Evolutionary conservation across 2,797 vertebrate species (phyloP), one percentile per base, ranked within the genome.

Genomic region (Rhynchotus rufescens): DNA sequence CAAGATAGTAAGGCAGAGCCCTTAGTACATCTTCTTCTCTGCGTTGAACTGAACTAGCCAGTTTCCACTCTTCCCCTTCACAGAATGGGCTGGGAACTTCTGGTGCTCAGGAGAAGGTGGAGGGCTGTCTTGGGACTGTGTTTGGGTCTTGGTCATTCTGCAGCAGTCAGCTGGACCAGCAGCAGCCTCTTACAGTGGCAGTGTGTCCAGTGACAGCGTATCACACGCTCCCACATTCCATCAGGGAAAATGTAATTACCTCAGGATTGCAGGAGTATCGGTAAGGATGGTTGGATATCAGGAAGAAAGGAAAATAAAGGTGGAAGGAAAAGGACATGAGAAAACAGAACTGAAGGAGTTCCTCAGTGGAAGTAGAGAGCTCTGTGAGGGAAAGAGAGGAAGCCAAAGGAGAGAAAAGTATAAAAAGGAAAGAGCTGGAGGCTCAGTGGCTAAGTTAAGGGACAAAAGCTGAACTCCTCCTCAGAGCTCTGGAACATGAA

Each of bases 121-220:
- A 28, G 28, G 13, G 21, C 30, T 2, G 1, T 14, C 44, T 16
- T 64, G 40, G 14, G 28, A n/a, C n/a, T 0, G 0, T 2, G 0
- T 5, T 2, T 1, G n/a, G 7, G 9, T 52, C 62, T 75, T 66
- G 75, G 23, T 61, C 11, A 19, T 56, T 56, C 22, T 36, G 34
- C 16, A 65, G 38, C 40, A 44, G 40, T 21, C 38, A 23, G 14
- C 65, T 34, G 44, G 21, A 2, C 1, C 34, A 40, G 44, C 38
- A 84, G 60, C 38, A 17, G 22, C 57, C 42, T 67, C 22, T 60
- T 19, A 16, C 45, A 51, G 54, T 40, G 40, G 40, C 13, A 40
- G 12, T 40, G 15, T 22, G 3, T n/a, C 87, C 34, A 56, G 56
- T 60, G 66, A 4, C 4, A 0, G 10, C 12, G 12, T 3, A 1